phyloP scores from a whole-genome alignment of 2,888 invertebrate genomes.

The Dryomyza anilis region DNA sequence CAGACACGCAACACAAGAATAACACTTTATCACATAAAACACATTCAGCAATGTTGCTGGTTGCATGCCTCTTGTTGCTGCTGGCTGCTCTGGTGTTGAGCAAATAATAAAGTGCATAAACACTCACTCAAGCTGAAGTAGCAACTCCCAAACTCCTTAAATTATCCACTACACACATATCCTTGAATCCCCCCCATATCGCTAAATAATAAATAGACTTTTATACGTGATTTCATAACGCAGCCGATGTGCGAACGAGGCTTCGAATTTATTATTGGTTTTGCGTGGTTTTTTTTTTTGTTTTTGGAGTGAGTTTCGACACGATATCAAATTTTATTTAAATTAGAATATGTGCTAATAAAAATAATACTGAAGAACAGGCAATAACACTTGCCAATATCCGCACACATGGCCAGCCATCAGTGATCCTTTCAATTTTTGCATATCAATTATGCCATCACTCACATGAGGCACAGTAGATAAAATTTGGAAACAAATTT shows the following conservation, averaged over 20 bases:
- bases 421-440: conserved; percentile 1
- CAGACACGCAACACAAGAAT: not conserved
- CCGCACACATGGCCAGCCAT: too few relatives aligned
- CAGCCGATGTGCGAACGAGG: not conserved
- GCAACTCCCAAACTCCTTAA: too few relatives aligned
- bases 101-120: conserved; percentile 10
- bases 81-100: conserved; percentile 7
- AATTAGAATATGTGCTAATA: not conserved
- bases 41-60: not conserved
- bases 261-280: not conserved
- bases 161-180: not conserved
- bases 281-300: not conserved
- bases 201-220: conserved; percentile 22
- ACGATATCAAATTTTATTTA: too few relatives aligned
- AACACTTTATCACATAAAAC: not conserved
- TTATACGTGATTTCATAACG: conserved; percentile 24
- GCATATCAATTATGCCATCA: not conserved
- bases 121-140: conserved; percentile 27
- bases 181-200: not conserved
- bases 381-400: not conserved
- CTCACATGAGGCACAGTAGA: too few relatives aligned
- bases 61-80: not conserved
- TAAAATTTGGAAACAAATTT: too few relatives aligned
- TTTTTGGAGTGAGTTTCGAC: not conserved
- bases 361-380: not conserved